These are phyloP conservation scores for Aphyosemion australe DNA, from an alignment of 2,113 vertebrate species.

Conservation along the genomic window DNA sequence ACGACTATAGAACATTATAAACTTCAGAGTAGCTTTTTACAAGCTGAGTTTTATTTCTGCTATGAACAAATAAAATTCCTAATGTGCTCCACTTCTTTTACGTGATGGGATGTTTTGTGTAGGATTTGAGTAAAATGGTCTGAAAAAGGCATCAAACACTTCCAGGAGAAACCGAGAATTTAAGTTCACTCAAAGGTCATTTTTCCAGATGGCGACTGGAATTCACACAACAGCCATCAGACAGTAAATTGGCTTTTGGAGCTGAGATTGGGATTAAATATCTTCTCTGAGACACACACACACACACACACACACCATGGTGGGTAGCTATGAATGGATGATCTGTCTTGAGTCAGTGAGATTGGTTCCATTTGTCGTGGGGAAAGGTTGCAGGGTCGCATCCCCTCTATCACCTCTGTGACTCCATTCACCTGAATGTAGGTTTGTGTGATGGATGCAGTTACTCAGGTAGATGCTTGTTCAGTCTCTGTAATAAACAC, in stretches of 20 bases:
- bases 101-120: conserved; percentile 6
- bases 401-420: conserved; percentile 56
- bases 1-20: conserved; percentile 28
- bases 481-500: too few relatives aligned
- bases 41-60: conserved; percentile 29
- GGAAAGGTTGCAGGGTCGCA: conserved; percentile 65
- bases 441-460: conserved; percentile 6
- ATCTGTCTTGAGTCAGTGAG: conserved; percentile 56
- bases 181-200: conserved; percentile 59
- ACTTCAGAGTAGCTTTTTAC: conserved; percentile 23
- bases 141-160: conserved; percentile 13
- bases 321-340: conserved; percentile 61
- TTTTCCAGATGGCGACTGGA: conserved; percentile 34
- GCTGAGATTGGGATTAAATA: conserved; percentile 60
- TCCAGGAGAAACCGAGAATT: conserved; percentile 30
- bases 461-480: too few relatives aligned
- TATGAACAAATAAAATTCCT: not conserved
- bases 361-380: conserved; percentile 67
- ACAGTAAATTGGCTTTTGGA: conserved; percentile 62
- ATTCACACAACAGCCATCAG: conserved; percentile 52
- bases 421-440: conserved; percentile 52
- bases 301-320: conserved; percentile 44
- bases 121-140: not conserved
- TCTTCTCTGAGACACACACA: conserved; percentile 43
- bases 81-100: not conserved